Evolutionary conservation across 2,888 invertebrate species (phyloP), one percentile per base, ranked within the genome.

Genomic region (Limnephilus auricula): DNA sequence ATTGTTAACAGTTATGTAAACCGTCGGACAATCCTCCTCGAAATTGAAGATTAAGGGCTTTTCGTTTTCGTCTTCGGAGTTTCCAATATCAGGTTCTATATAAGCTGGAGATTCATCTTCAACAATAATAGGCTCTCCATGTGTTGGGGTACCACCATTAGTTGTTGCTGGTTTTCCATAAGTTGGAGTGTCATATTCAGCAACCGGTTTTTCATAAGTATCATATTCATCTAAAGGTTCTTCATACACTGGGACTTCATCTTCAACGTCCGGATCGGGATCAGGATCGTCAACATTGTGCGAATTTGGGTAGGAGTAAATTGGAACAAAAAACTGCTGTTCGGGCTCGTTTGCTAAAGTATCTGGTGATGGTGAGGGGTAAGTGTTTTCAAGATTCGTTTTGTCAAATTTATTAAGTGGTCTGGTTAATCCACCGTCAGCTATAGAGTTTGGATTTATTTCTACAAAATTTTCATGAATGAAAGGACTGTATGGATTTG

Each of bases 1-100:
- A 93, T 95, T 96, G 93, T 95, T 96, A 91, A 95, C 95, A 93
- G 96, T 96, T 0, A 97, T 94, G 93, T 95, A 96, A 93, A 97
- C 96, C 30, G 96, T 96, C 0, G 97, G 97, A 93, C 97, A 97
- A 82, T 96, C 95, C 88, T 95, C 95, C 9, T 85, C 84, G 40
- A 25, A 79, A 95, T 94, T 50, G 34, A 50, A 91, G 25, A 30
- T 34, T 65, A 18, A 50, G 34, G 40, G 45, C 87, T 65, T 65
- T 25, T 65, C 65, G 65, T 65, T 65, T 65, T 65, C 65, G n/a
- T 25, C 25, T 65, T 65, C 65, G 25, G 65, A 9, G 65, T 34
- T 89, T 25, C 37, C 50, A 84, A 91, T 90, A 13, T 82, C 34
- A 10, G 82, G 10, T 34, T 31, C 82, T 13, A 32, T 0, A 82